A percentile compares a stretch with the other conserved stretches of the same genome.
These are phyloP conservation scores for Shinisaurus crocodilurus DNA, from an alignment of 2,113 vertebrate species.

Conservation along the genomic window DNA sequence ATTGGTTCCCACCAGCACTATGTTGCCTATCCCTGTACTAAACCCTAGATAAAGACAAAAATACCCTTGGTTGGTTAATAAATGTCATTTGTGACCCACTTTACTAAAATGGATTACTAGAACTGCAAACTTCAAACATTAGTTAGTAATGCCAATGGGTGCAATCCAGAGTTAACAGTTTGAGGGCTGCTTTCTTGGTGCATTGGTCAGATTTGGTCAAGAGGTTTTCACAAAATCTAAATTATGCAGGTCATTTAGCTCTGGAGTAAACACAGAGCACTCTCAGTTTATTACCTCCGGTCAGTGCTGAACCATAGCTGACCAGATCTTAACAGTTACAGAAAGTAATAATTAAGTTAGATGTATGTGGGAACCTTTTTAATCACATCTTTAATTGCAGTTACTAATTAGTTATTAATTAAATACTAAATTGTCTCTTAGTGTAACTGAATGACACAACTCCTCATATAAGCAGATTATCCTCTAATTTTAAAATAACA, in stretches of 20 bases:
- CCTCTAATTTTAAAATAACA: constrained; percentile 1
- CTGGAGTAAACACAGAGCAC: background rate
- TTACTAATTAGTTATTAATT: background rate
- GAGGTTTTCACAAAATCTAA: background rate
- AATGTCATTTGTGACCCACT: background rate
- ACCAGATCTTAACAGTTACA: background rate
- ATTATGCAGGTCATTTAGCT: background rate
- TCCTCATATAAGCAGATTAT: background rate
- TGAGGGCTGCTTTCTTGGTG: background rate
- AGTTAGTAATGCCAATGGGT: background rate
- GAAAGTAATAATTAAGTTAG: constrained; percentile 9
- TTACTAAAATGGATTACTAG: background rate
- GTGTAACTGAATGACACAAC: background rate
- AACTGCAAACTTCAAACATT: background rate
- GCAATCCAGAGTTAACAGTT: background rate
- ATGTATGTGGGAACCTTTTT: background rate
- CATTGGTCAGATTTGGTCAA: background rate
- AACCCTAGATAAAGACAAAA: background rate
- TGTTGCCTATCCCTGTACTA: background rate
- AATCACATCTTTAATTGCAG: background rate
- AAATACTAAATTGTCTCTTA: background rate
- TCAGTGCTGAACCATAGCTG: background rate
- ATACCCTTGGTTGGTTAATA: background rate
- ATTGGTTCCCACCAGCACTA: no score
- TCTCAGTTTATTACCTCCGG: background rate